These are phyloP conservation scores for Poicephalus meyeri DNA, from an alignment of 2,113 vertebrate species.

Conservation along the genomic window DNA sequence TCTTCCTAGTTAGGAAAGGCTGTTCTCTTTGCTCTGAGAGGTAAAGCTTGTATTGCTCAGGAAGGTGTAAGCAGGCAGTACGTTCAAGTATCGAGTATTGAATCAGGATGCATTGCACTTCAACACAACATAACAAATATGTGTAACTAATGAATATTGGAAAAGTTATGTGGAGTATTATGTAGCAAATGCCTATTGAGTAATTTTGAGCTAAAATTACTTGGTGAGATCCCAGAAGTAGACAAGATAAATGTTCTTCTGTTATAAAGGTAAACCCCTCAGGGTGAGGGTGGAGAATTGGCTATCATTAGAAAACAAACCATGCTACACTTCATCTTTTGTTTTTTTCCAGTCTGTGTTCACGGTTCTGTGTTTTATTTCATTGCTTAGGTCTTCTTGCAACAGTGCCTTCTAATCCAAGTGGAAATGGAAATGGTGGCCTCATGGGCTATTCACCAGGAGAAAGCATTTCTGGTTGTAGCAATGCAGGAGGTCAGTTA, in stretches of 20 bases:
- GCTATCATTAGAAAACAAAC: background rate
- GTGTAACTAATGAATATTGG: background rate
- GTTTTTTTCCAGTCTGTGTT: background rate
- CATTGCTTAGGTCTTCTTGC: constrained; percentile 83
- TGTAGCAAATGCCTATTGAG: background rate
- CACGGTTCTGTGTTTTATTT: background rate
- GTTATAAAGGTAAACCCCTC: background rate
- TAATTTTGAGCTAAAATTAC: background rate
- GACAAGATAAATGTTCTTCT: background rate
- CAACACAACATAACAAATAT: fast-evolving
- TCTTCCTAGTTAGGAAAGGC: background rate
- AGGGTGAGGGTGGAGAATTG: background rate
- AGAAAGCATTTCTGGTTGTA: constrained; percentile 70
- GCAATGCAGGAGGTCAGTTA: constrained; percentile 73
- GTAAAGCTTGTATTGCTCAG: background rate
- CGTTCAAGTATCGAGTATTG: background rate
- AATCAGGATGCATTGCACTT: background rate
- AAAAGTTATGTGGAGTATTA: background rate
- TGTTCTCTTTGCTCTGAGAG: background rate
- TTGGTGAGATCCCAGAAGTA: background rate
- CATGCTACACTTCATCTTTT: background rate
- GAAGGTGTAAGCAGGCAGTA: background rate
- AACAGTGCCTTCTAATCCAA: constrained; percentile 86
- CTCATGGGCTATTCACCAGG: constrained; percentile 75
- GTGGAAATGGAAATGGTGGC: constrained; percentile 75